These are phyloP conservation scores for Euclidia mi DNA, from an alignment of 2,888 invertebrate genomes.

Conservation along the genomic window DNA sequence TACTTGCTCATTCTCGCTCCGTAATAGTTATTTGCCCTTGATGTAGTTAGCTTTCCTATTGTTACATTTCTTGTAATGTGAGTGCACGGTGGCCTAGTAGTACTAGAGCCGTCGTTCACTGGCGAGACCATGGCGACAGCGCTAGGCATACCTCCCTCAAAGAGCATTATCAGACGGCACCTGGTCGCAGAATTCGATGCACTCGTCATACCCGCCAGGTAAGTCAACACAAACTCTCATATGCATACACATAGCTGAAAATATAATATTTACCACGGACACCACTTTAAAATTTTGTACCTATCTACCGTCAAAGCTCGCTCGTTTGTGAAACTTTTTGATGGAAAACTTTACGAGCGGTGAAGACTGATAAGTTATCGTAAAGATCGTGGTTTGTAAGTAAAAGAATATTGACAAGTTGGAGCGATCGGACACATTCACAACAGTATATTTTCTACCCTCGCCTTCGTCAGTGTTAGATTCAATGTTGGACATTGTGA, in stretches of 20 bases:
- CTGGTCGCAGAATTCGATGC: conserved; percentile 97
- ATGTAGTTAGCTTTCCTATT: too few species aligned
- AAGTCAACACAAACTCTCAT: conserved; percentile 57
- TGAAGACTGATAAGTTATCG: conserved; percentile 88
- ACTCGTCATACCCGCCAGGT: conserved; percentile 98
- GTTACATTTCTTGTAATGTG: too few species aligned
- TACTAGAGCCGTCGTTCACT: conserved; percentile 97
- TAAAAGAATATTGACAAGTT: conserved; percentile 76
- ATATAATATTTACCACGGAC: conserved; percentile 68
- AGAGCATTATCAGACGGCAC: conserved; percentile 97
- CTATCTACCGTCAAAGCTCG: conserved; percentile 80
- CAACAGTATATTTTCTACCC: conserved; percentile 71
- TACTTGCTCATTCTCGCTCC: too few species aligned
- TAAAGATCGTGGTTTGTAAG: conserved; percentile 83
- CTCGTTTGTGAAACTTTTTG: conserved; percentile 82
- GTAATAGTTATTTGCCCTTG: too few species aligned
- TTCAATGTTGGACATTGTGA: conserved; percentile 81
- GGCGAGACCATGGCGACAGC: conserved; percentile 98
- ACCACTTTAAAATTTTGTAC: conserved; percentile 65
- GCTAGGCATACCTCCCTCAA: conserved; percentile 97
- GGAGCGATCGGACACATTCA: conserved; percentile 75
- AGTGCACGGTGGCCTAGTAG: conserved; percentile 98
- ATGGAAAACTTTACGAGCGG: conserved; percentile 85
- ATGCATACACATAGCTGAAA: conserved; percentile 44
- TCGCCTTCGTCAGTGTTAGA: conserved; percentile 87